These are phyloP conservation scores for Dendrolimus kikuchii DNA, from an alignment of 1,140 invertebrate species.

Conservation along the genomic window DNA sequence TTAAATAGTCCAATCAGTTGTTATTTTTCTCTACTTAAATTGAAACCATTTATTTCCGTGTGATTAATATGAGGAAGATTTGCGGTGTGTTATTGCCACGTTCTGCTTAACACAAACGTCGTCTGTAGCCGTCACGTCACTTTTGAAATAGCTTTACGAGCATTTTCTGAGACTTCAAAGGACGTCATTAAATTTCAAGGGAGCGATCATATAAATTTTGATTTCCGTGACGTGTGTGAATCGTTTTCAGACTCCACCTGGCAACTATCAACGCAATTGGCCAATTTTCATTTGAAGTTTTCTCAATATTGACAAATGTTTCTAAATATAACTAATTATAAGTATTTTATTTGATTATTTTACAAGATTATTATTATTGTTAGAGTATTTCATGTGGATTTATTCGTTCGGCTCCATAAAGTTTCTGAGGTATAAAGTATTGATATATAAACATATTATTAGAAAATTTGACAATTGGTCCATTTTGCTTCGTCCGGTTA, in stretches of 20 bases:
- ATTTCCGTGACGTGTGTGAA: slow-evolving; percentile 25
- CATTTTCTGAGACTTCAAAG: slow-evolving; percentile 64
- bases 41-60: no score
- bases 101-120: slow-evolving; percentile 30
- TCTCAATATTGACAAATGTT: slow-evolving; percentile 41
- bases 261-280: slow-evolving; percentile 52
- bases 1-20: no score
- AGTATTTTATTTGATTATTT: no score
- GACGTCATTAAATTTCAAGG: slow-evolving; percentile 53
- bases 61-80: not conserved
- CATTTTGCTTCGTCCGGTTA: no score
- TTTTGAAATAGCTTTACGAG: slow-evolving; percentile 47
- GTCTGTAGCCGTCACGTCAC: slow-evolving; percentile 24
- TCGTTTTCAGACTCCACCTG: slow-evolving; percentile 37
- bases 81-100: slow-evolving; percentile 48
- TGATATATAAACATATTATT: no score
- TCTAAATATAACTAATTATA: slow-evolving; percentile 36
- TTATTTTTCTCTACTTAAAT: no score
- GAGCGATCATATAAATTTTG: slow-evolving; percentile 35
- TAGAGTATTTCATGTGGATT: no score
- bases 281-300: slow-evolving; percentile 51
- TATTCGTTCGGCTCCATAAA: no score
- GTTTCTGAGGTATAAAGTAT: no score
- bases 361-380: no score
- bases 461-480: no score